phyloP scores from a whole-genome alignment of 2,113 vertebrate species.

The Sinocyclocheilus maitianheensis region DNA sequence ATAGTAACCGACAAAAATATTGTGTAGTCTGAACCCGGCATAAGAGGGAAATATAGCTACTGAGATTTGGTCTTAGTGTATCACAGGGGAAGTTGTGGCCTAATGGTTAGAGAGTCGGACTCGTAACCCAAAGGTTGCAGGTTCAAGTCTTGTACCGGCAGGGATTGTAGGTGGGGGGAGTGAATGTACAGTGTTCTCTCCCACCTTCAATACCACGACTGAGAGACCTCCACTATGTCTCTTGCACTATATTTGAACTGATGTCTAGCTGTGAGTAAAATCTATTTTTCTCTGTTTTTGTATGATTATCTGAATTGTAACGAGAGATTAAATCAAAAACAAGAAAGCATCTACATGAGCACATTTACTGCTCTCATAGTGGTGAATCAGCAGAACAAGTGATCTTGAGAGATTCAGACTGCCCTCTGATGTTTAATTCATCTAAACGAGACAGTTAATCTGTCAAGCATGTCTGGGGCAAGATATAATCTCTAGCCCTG shows the following conservation, averaged over 20 bases:
- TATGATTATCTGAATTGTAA: background rate
- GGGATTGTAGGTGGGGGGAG: too few species aligned
- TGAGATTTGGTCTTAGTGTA: too few species aligned
- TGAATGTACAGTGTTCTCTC: too few species aligned
- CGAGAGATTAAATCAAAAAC: background rate
- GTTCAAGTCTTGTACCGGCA: too few species aligned
- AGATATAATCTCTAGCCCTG: constrained; percentile 47
- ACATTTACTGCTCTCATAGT: background rate
- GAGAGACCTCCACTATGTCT: background rate
- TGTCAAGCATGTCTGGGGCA: constrained; percentile 41
- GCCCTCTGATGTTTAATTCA: constrained; percentile 52
- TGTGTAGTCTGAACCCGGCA: too few species aligned
- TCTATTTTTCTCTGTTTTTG: background rate
- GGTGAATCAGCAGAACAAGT: background rate
- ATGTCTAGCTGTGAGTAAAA: too few species aligned
- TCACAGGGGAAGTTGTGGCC: too few species aligned
- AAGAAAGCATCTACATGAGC: background rate
- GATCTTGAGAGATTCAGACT: constrained; percentile 37
- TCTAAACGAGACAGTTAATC: constrained; percentile 47
- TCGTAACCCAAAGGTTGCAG: too few species aligned
- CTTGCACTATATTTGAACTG: background rate
- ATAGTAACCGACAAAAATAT: too few species aligned
- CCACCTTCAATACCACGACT: too few species aligned
- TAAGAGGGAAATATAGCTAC: too few species aligned
- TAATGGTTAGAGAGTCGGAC: too few species aligned